Conservation (phyloP, 2,888 invertebrate genomes). For the Tillus elongatus region DNA sequence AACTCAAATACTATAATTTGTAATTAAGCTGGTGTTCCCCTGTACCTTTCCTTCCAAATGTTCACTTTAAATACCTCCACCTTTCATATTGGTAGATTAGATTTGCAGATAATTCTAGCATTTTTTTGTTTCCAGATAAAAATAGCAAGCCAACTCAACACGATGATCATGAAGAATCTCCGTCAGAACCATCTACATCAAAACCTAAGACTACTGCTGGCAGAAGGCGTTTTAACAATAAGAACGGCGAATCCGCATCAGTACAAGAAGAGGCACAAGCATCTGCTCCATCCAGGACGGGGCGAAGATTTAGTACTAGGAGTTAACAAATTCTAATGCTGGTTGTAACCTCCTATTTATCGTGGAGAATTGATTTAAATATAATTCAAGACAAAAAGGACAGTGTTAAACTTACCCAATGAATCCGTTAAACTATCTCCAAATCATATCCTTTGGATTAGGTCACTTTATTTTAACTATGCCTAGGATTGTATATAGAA, state of each 20-base stretch:
- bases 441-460: no score
- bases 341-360: slow-evolving; percentile 7
- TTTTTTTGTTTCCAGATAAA: slow-evolving; percentile 9
- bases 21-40: no score
- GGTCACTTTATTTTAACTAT: no score
- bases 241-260: slow-evolving; percentile 15
- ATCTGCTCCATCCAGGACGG: slow-evolving; percentile 30
- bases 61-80: no score
- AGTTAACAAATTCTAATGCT: slow-evolving; percentile 26
- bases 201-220: slow-evolving; percentile 21
- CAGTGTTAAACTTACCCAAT: no score
- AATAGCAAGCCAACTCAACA: slow-evolving; percentile 11
- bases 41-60: no score
- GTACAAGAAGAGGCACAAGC: slow-evolving; percentile 24
- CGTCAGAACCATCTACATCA: slow-evolving; percentile 24
- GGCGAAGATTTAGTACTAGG: slow-evolving; percentile 35
- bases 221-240: slow-evolving; percentile 26
- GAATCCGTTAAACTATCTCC: no score
- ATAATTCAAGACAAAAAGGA: no score
- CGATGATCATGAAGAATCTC: slow-evolving; percentile 21
- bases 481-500: no score
- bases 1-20: no score
- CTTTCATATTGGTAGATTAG: no score
- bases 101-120: neutral
- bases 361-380: no score